phyloP scores from a whole-genome alignment of 2,888 invertebrate species.

The Perdita meconis region DNA sequence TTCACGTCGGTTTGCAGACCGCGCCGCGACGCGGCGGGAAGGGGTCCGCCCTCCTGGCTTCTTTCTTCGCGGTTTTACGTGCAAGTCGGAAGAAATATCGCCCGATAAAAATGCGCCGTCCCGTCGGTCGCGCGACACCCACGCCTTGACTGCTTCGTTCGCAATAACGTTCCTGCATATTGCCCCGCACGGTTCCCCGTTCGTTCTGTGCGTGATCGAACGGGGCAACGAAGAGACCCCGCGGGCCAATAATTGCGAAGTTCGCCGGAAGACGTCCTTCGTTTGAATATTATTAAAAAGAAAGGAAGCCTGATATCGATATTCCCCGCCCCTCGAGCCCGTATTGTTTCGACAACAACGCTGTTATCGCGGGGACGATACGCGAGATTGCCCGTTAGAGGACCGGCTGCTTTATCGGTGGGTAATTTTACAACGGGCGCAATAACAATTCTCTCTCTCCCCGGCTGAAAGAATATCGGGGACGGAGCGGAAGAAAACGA shows the following conservation, averaged over 20 bases:
- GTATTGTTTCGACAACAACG: conserved; percentile 38
- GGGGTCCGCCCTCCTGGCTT: conserved; percentile 23
- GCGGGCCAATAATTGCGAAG: conserved; percentile 35
- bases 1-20: conserved; percentile 49
- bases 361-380: conserved; percentile 26
- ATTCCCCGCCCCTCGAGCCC: conserved; percentile 17
- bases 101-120: conserved; percentile 54
- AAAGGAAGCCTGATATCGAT: conserved; percentile 28
- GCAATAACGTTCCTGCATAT: conserved; percentile 9
- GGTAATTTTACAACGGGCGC: conserved; percentile 52
- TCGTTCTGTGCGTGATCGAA: conserved; percentile 31
- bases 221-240: conserved; percentile 36
- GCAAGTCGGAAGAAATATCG: conserved; percentile 51
- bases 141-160: conserved; percentile 1
- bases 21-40: no score
- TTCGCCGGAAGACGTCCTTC: no score
- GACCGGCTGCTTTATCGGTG: conserved; percentile 42
- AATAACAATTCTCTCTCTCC: conserved; percentile 51
- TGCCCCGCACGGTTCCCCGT: conserved; percentile 15
- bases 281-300: neutral
- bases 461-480: conserved; percentile 36
- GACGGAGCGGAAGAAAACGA: conserved; percentile 34
- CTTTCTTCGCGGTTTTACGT: conserved; percentile 18
- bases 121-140: conserved; percentile 18
- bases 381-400: conserved; percentile 38